Conservation (phyloP, 2,113 vertebrate genomes). For the Chionodraco myersi region DNA sequence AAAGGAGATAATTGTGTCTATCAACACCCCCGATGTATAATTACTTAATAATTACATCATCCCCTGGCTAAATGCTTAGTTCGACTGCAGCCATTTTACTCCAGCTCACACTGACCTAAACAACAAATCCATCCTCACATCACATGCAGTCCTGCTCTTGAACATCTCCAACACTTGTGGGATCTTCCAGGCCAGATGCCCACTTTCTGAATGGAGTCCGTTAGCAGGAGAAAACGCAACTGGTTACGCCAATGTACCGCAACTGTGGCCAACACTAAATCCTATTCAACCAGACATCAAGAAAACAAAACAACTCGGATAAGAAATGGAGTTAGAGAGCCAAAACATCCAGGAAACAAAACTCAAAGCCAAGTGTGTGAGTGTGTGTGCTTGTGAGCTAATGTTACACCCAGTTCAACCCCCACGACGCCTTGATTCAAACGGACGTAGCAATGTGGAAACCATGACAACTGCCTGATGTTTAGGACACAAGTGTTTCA, state of each 20-base stretch:
- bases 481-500: slow-evolving; percentile 11
- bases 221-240: slow-evolving; percentile 1
- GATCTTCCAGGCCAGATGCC: slow-evolving; percentile 5
- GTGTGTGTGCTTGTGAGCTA: slow-evolving; percentile 9
- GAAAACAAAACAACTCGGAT: slow-evolving; percentile 43
- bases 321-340: neutral
- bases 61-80: too few species aligned
- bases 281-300: slow-evolving; percentile 9
- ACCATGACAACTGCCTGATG: slow-evolving; percentile 17
- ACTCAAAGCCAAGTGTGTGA: slow-evolving; percentile 21
- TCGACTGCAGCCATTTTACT: too few species aligned
- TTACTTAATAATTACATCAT: too few species aligned
- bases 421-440: slow-evolving; percentile 25
- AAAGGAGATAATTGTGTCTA: too few species aligned
- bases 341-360: slow-evolving; percentile 28
- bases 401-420: slow-evolving; percentile 30
- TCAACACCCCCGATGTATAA: too few species aligned
- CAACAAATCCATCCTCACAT: neutral
- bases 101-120: neutral
- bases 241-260: slow-evolving; percentile 23
- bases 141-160: slow-evolving; percentile 5
- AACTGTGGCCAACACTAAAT: slow-evolving; percentile 31
- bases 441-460: slow-evolving; percentile 15
- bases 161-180: slow-evolving; percentile 15
- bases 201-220: slow-evolving; percentile 24